A percentile compares a stretch with the other conserved stretches of the same genome.
Evolutionary conservation across 2,113 vertebrate genomes (phyloP).

Genomic region (Suricata suricatta): DNA sequence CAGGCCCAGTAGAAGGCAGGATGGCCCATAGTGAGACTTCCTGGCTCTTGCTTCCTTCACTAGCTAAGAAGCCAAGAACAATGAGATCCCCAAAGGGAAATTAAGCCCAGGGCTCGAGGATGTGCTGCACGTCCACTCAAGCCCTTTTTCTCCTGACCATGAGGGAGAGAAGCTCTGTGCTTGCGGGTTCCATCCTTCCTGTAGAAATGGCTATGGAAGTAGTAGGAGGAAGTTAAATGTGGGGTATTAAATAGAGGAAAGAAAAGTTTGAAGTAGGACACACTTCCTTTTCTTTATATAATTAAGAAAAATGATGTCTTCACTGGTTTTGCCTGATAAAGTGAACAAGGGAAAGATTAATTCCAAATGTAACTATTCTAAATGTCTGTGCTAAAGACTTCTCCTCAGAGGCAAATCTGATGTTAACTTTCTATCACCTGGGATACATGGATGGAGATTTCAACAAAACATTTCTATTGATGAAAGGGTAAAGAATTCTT

Average conservation of each 20-base stretch:
- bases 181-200: not conserved
- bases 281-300: not conserved
- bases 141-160: not conserved
- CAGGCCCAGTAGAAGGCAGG: not conserved
- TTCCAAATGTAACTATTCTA: constrained; percentile 15
- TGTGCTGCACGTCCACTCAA: not conserved
- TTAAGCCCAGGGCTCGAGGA: not conserved
- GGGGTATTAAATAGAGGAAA: not conserved
- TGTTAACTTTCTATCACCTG: not conserved
- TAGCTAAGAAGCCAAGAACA: not conserved
- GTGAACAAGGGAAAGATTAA: not conserved
- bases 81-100: not conserved
- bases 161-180: not conserved
- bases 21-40: not conserved
- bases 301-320: not conserved
- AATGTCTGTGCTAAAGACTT: not conserved
- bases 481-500: not conserved
- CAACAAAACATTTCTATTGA: not conserved
- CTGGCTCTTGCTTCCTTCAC: not conserved
- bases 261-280: not conserved
- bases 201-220: not conserved
- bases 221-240: not conserved
- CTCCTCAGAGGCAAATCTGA: not conserved
- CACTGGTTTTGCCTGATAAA: not conserved
- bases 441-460: not conserved